Conservation (phyloP, 1,140 invertebrate species). For the Cephus cinctus region DNA sequence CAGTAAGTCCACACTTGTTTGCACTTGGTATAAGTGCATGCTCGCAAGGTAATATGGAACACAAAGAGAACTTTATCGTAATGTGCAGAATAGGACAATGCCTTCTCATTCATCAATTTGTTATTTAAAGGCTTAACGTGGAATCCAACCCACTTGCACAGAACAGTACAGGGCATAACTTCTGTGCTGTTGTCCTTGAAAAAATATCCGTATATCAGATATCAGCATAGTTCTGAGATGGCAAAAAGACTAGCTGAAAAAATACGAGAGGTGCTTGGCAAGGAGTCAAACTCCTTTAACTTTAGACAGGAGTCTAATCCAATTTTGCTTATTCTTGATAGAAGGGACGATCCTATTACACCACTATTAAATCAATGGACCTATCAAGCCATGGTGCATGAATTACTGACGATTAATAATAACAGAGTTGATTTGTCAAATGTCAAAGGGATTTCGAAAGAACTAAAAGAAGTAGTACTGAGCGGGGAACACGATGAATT, state of each 20-base stretch:
- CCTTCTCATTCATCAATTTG: too few species aligned
- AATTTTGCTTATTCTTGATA: constrained; percentile 84
- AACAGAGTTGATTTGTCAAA: constrained; percentile 90
- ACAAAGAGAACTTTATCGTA: too few species aligned
- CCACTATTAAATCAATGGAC: constrained; percentile 99
- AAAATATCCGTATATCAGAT: constrained; percentile 87
- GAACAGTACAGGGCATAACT: constrained; percentile 83
- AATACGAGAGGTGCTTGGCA: constrained; percentile 78
- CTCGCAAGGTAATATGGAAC: constrained; percentile 62
- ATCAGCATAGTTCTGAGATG: constrained; percentile 85
- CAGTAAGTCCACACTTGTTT: constrained; percentile 88
- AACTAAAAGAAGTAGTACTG: constrained; percentile 90
- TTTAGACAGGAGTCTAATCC: constrained; percentile 77
- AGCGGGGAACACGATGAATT: constrained; percentile 97
- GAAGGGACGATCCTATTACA: constrained; percentile 92
- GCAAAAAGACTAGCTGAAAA: constrained; percentile 84
- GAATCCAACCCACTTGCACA: constrained; percentile 70
- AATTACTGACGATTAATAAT: constrained; percentile 91
- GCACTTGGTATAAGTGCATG: constrained; percentile 69
- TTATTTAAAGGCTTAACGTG: constrained; percentile 66
- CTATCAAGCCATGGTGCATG: constrained; percentile 99
- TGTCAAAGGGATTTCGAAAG: constrained; percentile 81
- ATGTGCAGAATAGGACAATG: too few species aligned
- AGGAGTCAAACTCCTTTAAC: constrained; percentile 86
- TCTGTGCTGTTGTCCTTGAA: constrained; percentile 89